Conservation (phyloP, 2,113 vertebrate species). For the Elaphurus davidianus region DNA sequence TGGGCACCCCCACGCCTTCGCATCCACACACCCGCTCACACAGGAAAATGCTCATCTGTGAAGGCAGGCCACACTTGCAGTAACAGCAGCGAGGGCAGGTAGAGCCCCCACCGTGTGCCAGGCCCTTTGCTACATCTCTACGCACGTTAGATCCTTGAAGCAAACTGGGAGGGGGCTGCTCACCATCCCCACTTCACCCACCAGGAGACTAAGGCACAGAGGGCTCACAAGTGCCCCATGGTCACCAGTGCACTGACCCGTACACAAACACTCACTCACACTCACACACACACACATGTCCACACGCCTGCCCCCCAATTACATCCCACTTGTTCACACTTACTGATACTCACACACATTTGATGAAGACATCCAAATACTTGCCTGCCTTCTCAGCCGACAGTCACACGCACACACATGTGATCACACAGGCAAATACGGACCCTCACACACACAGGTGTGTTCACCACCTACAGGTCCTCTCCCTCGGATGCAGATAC, state of each 20-base stretch:
- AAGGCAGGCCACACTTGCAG: not conserved
- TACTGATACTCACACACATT: not conserved
- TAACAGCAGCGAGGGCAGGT: not conserved
- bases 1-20: not conserved
- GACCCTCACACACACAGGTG: not conserved
- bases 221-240: not conserved
- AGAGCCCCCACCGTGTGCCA: accelerated
- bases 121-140: not conserved
- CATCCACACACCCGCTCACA: not conserved
- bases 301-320: accelerated
- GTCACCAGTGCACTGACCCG: not conserved
- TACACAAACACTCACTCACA: not conserved
- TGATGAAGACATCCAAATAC: not conserved
- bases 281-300: not conserved
- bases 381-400: accelerated
- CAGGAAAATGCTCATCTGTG: not conserved
- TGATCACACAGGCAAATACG: not conserved
- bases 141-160: accelerated
- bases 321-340: not conserved
- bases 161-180: accelerated
- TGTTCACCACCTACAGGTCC: not conserved
- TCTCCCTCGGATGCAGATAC: not conserved
- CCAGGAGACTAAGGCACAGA: not conserved
- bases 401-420: not conserved
- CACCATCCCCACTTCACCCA: not conserved